These are phyloP conservation scores for Odontomachus brunneus DNA, from an alignment of 1,140 invertebrate genomes.

Conservation along the genomic window DNA sequence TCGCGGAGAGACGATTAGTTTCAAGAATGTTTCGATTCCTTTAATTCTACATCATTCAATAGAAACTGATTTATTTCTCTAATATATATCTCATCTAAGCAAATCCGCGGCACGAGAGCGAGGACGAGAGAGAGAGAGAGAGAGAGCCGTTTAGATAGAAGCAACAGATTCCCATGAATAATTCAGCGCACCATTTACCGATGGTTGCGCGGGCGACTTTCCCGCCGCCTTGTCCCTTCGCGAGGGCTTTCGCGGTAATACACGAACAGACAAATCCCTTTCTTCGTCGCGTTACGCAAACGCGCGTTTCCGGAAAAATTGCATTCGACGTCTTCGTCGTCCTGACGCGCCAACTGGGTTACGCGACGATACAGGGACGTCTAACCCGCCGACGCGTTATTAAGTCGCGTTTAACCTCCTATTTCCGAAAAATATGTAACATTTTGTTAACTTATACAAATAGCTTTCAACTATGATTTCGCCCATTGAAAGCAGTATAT, in stretches of 20 bases:
- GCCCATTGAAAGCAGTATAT: too few species aligned
- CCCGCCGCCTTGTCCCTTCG: conserved; percentile 25
- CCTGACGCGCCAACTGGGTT: conserved; percentile 22
- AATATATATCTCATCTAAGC: conserved; percentile 13
- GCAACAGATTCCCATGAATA: conserved; percentile 77
- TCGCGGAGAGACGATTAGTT: too few species aligned
- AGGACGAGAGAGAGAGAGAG: not conserved
- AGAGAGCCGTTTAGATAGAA: conserved; percentile 66
- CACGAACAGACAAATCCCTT: conserved; percentile 37
- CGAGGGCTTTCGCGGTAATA: conserved; percentile 43
- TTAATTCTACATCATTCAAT: too few species aligned
- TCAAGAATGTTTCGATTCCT: too few species aligned
- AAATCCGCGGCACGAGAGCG: conserved; percentile 31
- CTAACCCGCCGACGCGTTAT: conserved; percentile 6
- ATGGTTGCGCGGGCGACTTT: conserved; percentile 54
- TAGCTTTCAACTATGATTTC: too few species aligned
- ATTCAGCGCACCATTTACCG: conserved; percentile 67
- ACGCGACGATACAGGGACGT: not conserved
- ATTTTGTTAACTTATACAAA: too few species aligned
- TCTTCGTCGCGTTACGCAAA: conserved; percentile 53
- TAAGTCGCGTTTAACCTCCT: too few species aligned
- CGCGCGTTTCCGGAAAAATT: conserved; percentile 41
- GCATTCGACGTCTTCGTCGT: conserved; percentile 21
- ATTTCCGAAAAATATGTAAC: too few species aligned
- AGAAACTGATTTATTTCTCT: too few species aligned